Conservation (phyloP, 2,888 invertebrate species). For the Sipha maydis region DNA sequence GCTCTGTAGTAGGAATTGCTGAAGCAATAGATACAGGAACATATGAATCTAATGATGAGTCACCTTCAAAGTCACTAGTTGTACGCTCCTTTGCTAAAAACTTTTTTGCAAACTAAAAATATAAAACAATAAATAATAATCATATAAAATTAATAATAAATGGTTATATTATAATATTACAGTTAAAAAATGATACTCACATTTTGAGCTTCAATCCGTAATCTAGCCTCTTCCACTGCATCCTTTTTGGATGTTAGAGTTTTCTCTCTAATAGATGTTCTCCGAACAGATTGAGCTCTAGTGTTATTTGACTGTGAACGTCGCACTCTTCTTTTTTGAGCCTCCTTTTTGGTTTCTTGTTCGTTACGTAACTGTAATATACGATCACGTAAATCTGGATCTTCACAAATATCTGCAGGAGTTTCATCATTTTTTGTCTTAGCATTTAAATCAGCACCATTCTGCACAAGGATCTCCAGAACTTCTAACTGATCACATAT, state of each 20-base stretch:
- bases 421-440: constrained; percentile 97
- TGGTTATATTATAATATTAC: background rate
- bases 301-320: constrained; percentile 80
- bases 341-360: constrained; percentile 81
- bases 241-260: constrained; percentile 93
- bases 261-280: constrained; percentile 93
- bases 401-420: constrained; percentile 96
- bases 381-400: constrained; percentile 90
- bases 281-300: constrained; percentile 89
- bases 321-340: constrained; percentile 74
- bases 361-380: constrained; percentile 89
- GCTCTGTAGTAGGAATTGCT: constrained; percentile 50
- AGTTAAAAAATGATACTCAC: constrained; percentile 65
- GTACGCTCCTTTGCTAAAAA: constrained; percentile 47
- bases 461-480: constrained; percentile 92
- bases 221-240: constrained; percentile 89
- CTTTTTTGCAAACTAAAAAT: constrained; percentile 58
- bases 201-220: constrained; percentile 76
- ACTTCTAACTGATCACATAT: constrained; percentile 82
- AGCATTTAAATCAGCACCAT: constrained; percentile 96
- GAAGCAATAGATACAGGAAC: constrained; percentile 10
- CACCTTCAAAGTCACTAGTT: constrained; percentile 50
- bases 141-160: background rate
- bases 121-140: constrained; percentile 6
- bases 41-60: constrained; percentile 54